phyloP scores from a whole-genome alignment of 2,888 invertebrate species.

The Latrodectus elegans region DNA sequence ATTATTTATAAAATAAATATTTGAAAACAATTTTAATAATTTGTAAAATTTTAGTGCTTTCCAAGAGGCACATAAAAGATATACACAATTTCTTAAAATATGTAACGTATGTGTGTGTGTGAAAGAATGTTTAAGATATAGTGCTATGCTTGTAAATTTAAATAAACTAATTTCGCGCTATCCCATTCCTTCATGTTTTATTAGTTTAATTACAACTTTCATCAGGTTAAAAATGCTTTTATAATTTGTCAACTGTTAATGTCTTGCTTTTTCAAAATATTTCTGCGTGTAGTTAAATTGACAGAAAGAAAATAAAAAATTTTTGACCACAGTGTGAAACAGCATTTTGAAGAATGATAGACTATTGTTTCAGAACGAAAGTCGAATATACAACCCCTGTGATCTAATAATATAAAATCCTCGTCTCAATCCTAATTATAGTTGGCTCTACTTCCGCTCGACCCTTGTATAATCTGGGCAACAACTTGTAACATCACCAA shows the following conservation, averaged over 20 bases:
- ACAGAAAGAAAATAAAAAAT: too few species aligned
- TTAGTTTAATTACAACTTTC: neutral
- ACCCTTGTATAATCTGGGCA: slow-evolving; percentile 19
- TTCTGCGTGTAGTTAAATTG: too few species aligned
- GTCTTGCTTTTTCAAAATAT: too few species aligned
- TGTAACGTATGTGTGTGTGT: too few species aligned
- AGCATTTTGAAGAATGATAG: neutral
- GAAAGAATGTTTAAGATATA: too few species aligned
- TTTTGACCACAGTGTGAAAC: neutral
- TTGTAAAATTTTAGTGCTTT: too few species aligned
- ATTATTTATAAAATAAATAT: too few species aligned
- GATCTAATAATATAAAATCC: neutral
- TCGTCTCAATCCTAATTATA: slow-evolving; percentile 34
- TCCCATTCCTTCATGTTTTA: neutral
- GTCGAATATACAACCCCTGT: neutral
- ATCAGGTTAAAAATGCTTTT: neutral
- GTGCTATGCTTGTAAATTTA: too few species aligned
- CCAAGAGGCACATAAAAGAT: too few species aligned
- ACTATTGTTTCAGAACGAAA: slow-evolving; percentile 17
- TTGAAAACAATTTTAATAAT: too few species aligned
- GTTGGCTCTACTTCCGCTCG: slow-evolving; percentile 40
- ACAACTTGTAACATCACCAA: slow-evolving; percentile 35
- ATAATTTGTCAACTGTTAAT: neutral
- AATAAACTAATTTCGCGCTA: neutral
- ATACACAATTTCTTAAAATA: too few species aligned